Conservation (phyloP, 2,113 vertebrate genomes). For the Protobothrops mucrosquamatus region DNA sequence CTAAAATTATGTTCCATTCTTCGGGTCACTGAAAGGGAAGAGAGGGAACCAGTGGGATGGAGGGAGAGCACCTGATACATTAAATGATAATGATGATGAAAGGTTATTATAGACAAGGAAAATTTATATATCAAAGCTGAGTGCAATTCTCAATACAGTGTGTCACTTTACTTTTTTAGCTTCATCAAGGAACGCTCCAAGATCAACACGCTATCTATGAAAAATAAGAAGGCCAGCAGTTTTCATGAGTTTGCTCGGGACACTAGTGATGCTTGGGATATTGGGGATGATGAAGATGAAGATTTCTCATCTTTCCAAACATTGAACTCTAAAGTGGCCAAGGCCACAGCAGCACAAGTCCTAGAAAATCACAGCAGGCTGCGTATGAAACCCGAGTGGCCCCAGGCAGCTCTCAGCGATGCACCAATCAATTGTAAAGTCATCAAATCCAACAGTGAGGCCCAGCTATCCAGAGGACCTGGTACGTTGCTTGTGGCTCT, state of each 20-base stretch:
- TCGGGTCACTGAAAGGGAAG: neutral
- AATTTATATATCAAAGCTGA: neutral
- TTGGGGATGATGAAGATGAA: constrained; percentile 88
- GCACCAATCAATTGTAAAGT: constrained; percentile 76
- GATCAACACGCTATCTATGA: constrained; percentile 74
- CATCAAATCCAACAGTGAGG: constrained; percentile 85
- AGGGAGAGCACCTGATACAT: neutral
- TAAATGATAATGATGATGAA: neutral
- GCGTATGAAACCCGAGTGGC: constrained; percentile 66
- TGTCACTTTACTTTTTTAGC: constrained; percentile 65
- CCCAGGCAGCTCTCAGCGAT: constrained; percentile 50
- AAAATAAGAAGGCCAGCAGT: constrained; percentile 88
- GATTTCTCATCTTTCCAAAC: constrained; percentile 69
- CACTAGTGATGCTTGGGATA: constrained; percentile 95
- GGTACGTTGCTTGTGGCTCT: constrained; percentile 67
- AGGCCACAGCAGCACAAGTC: constrained; percentile 66
- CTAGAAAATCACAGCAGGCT: constrained; percentile 67
- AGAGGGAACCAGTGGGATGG: neutral
- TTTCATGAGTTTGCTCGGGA: constrained; percentile 93
- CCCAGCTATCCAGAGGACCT: constrained; percentile 79
- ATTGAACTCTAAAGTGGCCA: constrained; percentile 72
- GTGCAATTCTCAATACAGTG: neutral
- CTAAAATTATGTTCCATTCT: neutral
- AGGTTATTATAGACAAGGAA: neutral
- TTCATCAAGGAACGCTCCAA: constrained; percentile 86